Percentiles rank a stretch among this genome's conserved stretches.
phyloP scores from a whole-genome alignment of 2,888 invertebrate genomes.

The Magallana nippona region DNA sequence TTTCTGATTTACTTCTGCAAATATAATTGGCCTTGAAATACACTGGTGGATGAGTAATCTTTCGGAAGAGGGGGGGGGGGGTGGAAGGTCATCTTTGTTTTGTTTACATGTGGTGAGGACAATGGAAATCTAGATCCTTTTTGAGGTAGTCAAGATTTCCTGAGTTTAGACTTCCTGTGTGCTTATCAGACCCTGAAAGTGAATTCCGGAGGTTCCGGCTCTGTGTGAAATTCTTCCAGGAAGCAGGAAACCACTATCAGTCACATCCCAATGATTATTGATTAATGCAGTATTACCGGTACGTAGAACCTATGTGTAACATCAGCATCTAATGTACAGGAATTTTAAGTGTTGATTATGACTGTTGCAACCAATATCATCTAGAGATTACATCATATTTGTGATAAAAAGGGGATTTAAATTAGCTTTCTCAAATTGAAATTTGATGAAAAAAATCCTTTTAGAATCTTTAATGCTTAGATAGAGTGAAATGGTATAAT shows the following conservation, averaged over 20 bases:
- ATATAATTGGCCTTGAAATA: too few relatives aligned
- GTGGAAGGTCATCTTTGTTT: neutral
- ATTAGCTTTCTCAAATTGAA: too few relatives aligned
- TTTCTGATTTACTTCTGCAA: too few relatives aligned
- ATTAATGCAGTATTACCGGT: neutral
- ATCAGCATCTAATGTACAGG: neutral
- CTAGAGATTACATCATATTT: too few relatives aligned
- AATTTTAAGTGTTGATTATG: too few relatives aligned
- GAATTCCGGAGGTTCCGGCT: neutral
- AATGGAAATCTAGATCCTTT: neutral
- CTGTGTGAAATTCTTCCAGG: neutral
- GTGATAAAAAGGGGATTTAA: too few relatives aligned
- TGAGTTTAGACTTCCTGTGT: slow-evolving; percentile 12
- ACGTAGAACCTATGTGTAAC: neutral
- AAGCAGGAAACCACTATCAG: slow-evolving; percentile 26
- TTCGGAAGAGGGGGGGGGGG: too few relatives aligned
- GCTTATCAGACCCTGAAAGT: slow-evolving; percentile 19
- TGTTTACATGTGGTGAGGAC: slow-evolving; percentile 11
- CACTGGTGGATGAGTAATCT: too few relatives aligned
- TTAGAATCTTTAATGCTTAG: too few relatives aligned
- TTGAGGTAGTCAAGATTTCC: slow-evolving; percentile 14
- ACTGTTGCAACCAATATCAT: too few relatives aligned
- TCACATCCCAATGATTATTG: neutral
- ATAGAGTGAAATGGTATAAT: too few relatives aligned
- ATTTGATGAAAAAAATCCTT: too few relatives aligned